These are phyloP conservation scores for Cheilosia pagana DNA, from an alignment of 2,888 invertebrate genomes.

Conservation along the genomic window DNA sequence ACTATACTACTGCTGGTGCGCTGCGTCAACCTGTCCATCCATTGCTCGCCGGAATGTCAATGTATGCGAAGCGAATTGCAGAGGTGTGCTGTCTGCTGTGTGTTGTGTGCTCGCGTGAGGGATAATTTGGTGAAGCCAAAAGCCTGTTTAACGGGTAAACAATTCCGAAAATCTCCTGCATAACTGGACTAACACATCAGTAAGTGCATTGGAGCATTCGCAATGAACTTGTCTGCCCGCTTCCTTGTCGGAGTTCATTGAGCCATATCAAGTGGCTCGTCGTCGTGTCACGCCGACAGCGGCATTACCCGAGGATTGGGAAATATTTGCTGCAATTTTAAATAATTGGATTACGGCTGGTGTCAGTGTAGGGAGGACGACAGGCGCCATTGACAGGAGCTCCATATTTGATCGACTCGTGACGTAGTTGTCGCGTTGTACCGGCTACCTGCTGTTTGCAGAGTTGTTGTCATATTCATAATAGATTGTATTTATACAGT, in stretches of 20 bases:
- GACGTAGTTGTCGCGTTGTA: slow-evolving; percentile 8
- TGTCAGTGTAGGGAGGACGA: not conserved
- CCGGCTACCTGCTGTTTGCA: too few species aligned
- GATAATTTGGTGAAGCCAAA: slow-evolving; percentile 54
- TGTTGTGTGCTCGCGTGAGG: slow-evolving; percentile 36
- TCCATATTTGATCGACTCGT: slow-evolving; percentile 37
- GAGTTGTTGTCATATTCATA: too few species aligned
- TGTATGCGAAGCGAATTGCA: not conserved
- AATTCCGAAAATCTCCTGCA: slow-evolving; percentile 52
- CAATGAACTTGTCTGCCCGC: slow-evolving; percentile 38
- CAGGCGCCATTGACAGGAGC: slow-evolving; percentile 20
- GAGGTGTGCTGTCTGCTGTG: slow-evolving; percentile 42
- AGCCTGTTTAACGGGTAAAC: slow-evolving; percentile 64
- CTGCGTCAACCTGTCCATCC: slow-evolving; percentile 18
- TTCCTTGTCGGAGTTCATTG: slow-evolving; percentile 16
- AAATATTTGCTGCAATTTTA: slow-evolving; percentile 56
- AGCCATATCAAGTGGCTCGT: not conserved
- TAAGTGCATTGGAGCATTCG: slow-evolving; percentile 52
- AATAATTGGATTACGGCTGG: slow-evolving; percentile 49
- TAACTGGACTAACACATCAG: slow-evolving; percentile 50
- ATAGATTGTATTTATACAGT: too few species aligned
- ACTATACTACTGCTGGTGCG: not conserved
- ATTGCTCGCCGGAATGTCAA: slow-evolving; percentile 14
- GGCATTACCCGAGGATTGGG: slow-evolving; percentile 10
- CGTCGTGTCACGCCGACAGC: not conserved